Evolutionary conservation across 2,797 vertebrate genomes (phyloP), one percentile per base, ranked within the genome.

Genomic region (Macroramphosus scolopax): DNA sequence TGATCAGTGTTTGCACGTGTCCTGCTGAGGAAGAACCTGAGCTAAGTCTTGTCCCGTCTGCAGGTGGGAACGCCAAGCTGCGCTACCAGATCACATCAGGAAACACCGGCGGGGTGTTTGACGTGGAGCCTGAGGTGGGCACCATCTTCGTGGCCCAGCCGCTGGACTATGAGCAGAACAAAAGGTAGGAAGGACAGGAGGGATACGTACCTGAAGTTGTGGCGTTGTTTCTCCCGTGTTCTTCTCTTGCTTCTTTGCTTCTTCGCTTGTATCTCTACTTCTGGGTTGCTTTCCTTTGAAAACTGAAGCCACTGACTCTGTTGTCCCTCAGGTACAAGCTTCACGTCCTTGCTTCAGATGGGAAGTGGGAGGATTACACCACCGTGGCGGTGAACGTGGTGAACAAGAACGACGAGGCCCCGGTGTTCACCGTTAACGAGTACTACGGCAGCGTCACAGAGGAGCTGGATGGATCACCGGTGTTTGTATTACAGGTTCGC

Each of bases 401-500:
- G 2, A 95, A 95, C 87, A 93, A 93, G 84, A 96, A 96, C 4
- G 94, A 96, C 5, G 93, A 95, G 72, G 90, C 92, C 6, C 94
- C 94, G 0, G 89, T 94, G 52, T 96, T 95, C 51, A 91, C 92
- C 0, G 83, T 91, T 35, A 92, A 78, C 1, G 93, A 95, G 63
- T 96, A 95, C 81, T 92, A 93, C 33, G 92, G 93, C 75, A 92
- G 90, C 12, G 88, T 94, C 5, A 92, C 90, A 0, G 94, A 96
- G 67, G 93, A 94, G 70, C 78, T 93, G 72, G 87, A 92, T 9
- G 91, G 82, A 0, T 89, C 93, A 3, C 92, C 94, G 0, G 89
- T 95, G 36, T 95, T 95, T 43, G 91, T 94, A 16, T 70, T 94
- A 48, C 92, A 95, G 93, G 93, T 94, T n/a, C n/a, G 88, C 0